These are phyloP conservation scores for Diaperis boleti DNA, from an alignment of 2,888 invertebrate genomes.

Conservation along the genomic window DNA sequence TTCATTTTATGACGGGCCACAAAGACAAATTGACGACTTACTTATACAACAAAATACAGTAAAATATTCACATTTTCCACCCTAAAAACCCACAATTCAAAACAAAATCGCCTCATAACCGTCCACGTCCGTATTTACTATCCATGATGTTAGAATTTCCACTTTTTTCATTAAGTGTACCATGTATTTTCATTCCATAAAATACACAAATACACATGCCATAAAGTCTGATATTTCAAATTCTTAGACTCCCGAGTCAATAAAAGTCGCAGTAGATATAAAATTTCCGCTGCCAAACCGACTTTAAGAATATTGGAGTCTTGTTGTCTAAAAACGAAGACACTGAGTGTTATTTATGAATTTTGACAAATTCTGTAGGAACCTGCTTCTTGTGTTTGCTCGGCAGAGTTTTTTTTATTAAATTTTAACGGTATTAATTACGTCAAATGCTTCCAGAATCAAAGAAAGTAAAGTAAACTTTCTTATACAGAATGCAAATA, in stretches of 20 bases:
- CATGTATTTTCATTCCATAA: neutral
- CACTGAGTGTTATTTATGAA: neutral
- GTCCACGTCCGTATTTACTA: neutral
- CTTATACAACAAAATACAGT: neutral
- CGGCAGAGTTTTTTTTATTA: conserved; percentile 14
- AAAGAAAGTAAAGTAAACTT: conserved; percentile 4
- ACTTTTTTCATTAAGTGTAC: neutral
- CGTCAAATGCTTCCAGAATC: neutral
- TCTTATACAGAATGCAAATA: neutral
- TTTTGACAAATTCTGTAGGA: neutral
- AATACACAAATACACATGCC: conserved; percentile 1
- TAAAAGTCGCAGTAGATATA: conserved; percentile 17
- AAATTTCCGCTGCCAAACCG: neutral
- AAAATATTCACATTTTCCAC: neutral
- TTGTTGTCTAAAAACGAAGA: neutral
- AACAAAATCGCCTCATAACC: neutral
- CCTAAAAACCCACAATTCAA: neutral
- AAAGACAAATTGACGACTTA: too few species aligned
- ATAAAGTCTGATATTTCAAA: conserved; percentile 16
- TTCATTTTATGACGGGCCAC: too few species aligned
- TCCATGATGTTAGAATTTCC: neutral
- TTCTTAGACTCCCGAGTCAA: conserved; percentile 6
- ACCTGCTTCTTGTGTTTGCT: neutral
- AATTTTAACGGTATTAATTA: neutral
- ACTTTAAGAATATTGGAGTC: conserved; percentile 6